phyloP scores from a whole-genome alignment of 2,888 invertebrate genomes.

The Cryptocheilus praepositus region DNA sequence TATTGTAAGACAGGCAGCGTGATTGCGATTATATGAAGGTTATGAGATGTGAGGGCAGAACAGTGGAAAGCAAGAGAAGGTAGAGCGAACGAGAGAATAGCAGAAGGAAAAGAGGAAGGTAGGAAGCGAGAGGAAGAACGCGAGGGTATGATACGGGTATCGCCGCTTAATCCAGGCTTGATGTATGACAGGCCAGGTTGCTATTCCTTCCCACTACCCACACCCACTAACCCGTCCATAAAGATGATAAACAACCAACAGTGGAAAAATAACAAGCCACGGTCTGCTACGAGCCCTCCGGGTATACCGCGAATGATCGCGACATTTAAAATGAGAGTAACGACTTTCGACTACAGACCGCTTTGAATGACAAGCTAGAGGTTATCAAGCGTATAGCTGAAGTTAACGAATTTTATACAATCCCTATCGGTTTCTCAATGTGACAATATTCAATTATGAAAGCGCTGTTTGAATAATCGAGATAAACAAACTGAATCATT shows the following conservation, averaged over 20 bases:
- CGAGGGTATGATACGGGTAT: slow-evolving; percentile 3
- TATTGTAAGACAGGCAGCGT: background rate
- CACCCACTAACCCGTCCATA: slow-evolving; percentile 27
- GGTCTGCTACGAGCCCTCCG: slow-evolving; percentile 21
- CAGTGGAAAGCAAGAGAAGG: slow-evolving; percentile 7
- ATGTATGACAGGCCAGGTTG: slow-evolving; percentile 35
- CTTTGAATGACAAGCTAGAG: too few relatives aligned
- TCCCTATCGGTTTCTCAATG: too few relatives aligned
- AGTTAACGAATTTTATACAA: too few relatives aligned
- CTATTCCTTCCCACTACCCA: slow-evolving; percentile 18
- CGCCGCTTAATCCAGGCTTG: slow-evolving; percentile 40
- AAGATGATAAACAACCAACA: slow-evolving; percentile 53
- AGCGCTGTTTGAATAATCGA: too few relatives aligned
- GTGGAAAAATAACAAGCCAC: slow-evolving; percentile 51
- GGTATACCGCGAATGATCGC: slow-evolving; percentile 27
- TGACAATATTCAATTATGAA: too few relatives aligned
- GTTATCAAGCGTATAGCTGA: too few relatives aligned
- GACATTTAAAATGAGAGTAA: slow-evolving; percentile 37
- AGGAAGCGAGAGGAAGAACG: slow-evolving; percentile 5
- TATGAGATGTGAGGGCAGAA: background rate
- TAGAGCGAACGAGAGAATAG: slow-evolving; percentile 3
- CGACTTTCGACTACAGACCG: background rate
- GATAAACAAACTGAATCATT: too few relatives aligned
- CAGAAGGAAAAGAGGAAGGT: background rate
- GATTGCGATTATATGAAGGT: background rate